Conservation (phyloP, 2,113 vertebrate species). For the Peromyscus maniculatus region DNA sequence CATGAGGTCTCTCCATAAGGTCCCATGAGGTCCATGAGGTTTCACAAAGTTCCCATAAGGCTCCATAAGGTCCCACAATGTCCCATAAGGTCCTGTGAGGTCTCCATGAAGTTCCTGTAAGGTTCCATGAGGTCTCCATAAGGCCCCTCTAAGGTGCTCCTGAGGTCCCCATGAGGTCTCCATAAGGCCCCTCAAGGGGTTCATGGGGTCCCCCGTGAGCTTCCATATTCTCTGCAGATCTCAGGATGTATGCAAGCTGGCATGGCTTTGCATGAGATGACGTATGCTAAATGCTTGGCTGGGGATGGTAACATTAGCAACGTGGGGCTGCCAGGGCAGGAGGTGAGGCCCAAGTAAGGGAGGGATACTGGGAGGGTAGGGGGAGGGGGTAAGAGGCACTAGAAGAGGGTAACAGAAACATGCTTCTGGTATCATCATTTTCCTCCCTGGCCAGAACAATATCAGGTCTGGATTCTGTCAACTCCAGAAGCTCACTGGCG, state of each 20-base stretch:
- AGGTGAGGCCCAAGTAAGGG: no score
- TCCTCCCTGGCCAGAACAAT: no score
- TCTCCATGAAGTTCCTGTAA: no score
- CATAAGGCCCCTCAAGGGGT: not conserved
- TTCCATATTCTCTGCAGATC: not conserved
- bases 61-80: no score
- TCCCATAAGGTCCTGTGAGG: not conserved
- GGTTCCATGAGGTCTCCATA: no score
- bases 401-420: no score
- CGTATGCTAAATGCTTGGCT: not conserved
- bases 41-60: no score
- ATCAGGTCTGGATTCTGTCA: not conserved
- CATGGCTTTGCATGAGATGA: not conserved
- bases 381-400: not conserved
- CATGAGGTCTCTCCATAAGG: not conserved
- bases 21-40: no score
- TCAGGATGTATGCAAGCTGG: no score
- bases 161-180: not conserved
- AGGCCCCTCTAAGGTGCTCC: no score
- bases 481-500: not conserved
- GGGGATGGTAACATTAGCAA: no score
- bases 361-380: accelerated
- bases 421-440: accelerated
- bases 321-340: not conserved
- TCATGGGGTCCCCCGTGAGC: not conserved